phyloP scores from a whole-genome alignment of 2,888 invertebrate species.

The Octodonta nipae region DNA sequence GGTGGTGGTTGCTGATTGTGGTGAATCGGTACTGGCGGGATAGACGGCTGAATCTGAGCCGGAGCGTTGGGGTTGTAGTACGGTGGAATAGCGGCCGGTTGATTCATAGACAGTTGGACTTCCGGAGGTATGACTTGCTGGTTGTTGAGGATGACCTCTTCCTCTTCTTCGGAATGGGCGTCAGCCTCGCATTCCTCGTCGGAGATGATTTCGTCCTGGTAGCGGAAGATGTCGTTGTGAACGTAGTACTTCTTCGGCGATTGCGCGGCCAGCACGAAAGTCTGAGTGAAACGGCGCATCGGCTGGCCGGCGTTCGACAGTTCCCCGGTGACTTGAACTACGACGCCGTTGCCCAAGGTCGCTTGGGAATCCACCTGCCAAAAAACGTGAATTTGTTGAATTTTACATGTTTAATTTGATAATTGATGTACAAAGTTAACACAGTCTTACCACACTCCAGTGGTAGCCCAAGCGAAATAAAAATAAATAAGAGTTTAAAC shows the following conservation, averaged over 20 bases:
- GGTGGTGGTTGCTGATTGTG: constrained; percentile 29
- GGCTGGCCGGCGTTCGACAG: constrained; percentile 91
- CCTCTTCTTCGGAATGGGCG: constrained; percentile 52
- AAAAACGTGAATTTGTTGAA: too few relatives aligned
- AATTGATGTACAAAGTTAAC: too few relatives aligned
- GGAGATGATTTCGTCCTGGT: constrained; percentile 62
- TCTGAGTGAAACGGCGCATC: constrained; percentile 96
- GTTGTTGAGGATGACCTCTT: constrained; percentile 38
- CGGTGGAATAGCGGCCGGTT: constrained; percentile 26
- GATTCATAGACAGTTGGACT: constrained; percentile 28
- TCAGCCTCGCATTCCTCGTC: constrained; percentile 48
- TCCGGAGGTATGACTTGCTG: constrained; percentile 1
- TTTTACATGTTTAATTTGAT: too few relatives aligned
- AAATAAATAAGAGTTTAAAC: too few relatives aligned
- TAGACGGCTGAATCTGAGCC: constrained; percentile 22
- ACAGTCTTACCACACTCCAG: too few relatives aligned
- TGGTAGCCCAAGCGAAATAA: too few relatives aligned
- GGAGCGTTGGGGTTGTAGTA: constrained; percentile 25
- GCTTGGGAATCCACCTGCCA: constrained; percentile 34
- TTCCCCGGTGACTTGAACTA: constrained; percentile 95
- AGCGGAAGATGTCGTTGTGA: constrained; percentile 96
- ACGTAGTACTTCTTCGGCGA: constrained; percentile 97
- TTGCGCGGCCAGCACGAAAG: constrained; percentile 90
- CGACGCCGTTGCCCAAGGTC: constrained; percentile 85
- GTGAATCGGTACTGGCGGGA: constrained; percentile 14